A percentile compares a stretch with the other conserved stretches of the same genome.
Conservation (phyloP, 2,888 invertebrate genomes). For the Tenthredo notha region DNA sequence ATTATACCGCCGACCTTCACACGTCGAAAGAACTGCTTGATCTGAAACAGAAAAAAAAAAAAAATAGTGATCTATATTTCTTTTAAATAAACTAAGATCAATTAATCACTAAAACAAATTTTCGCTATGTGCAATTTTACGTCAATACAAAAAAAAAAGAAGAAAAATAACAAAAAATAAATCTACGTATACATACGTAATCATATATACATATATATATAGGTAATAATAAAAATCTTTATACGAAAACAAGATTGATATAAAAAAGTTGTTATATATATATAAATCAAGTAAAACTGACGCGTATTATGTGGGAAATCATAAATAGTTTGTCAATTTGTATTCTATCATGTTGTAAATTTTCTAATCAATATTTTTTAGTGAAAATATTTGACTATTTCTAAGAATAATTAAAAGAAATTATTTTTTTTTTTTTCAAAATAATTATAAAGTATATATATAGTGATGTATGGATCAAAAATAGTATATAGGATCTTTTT, state of each 20-base stretch:
- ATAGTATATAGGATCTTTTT: neutral
- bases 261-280: constrained; percentile 19
- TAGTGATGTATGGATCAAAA: neutral
- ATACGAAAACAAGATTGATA: constrained; percentile 26
- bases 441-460: too few species aligned
- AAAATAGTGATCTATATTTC: neutral
- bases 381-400: neutral
- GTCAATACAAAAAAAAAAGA: too few species aligned
- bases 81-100: neutral
- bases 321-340: neutral
- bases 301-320: neutral
- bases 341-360: neutral
- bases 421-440: too few species aligned
- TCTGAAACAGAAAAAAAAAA: neutral
- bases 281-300: neutral
- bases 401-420: neutral
- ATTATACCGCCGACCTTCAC: constrained; percentile 35
- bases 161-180: neutral
- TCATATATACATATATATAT: neutral
- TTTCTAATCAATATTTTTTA: neutral
- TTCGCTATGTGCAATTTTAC: neutral
- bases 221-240: neutral
- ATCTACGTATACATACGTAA: neutral
- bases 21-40: neutral
- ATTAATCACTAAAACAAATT: neutral